Base-by-base conservation (phyloP, 1,140 invertebrate species). In the Calephelis virginiensis region DNA sequence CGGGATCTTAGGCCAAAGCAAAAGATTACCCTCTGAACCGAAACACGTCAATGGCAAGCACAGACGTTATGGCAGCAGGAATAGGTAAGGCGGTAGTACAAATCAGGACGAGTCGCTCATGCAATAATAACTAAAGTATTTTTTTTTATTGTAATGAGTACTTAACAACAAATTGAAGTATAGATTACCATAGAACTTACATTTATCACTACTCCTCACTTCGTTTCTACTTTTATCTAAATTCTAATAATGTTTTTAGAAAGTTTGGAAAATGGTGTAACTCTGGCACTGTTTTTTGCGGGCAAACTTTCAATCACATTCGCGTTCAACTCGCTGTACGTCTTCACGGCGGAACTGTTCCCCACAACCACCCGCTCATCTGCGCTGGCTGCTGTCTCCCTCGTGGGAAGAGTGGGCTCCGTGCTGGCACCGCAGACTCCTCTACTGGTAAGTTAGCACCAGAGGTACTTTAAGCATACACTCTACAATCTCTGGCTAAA, bases 261-360 rank as follows among this genome's bases (percentile, higher is more conserved):
- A 12, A 59, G n/a, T 1, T 7, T 59, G 1, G 11, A 28, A 28
- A 7, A 60, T 1, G 70, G 76, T 50, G 53, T 91, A 8, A 81
- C 86, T 8, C 69, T 94, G 66, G 78, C 90, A 5, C 69, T 94
- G 14, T 96, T 95, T 78, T 92, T 97, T 66, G 77, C 94, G 12
- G 96, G 96, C 11, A 97, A 97, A 89, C 94, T 94, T 80, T 93
- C 94, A 38, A 95, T 95, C 63, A 94, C 95, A 11, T 92, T 93
- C 74, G 93, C 94, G 0, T 95, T 95, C 81, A 94, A 94, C 71
- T 93, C 53, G 28, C 53, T 56, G 53, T 56, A 38, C 53, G 92
- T 96, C 71, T 95, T 94, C 73, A 95, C 95, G 4, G 92, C 94
- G 14, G 95, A 96, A 87, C 90, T 96, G 82, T 96, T 95, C 83